These are phyloP conservation scores for Celastrina argiolus DNA, from an alignment of 2,888 invertebrate genomes.

Conservation along the genomic window DNA sequence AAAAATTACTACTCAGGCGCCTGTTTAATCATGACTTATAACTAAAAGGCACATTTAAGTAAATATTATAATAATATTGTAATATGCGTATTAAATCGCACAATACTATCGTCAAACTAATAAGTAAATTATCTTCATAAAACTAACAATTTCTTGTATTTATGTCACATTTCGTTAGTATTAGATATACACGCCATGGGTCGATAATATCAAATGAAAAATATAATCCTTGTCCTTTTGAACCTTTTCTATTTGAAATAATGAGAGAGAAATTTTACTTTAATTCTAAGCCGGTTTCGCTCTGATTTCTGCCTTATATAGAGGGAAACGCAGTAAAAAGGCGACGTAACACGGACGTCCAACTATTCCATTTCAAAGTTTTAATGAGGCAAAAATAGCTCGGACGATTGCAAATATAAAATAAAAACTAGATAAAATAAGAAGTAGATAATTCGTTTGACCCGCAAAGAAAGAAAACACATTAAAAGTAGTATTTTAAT, in stretches of 20 bases:
- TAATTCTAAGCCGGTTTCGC: conserved; percentile 19
- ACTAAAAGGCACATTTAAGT: no score
- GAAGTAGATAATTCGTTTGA: conserved; percentile 16
- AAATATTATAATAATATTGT: no score
- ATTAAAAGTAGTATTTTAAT: background rate
- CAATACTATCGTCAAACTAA: background rate
- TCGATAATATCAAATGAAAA: conserved; percentile 3
- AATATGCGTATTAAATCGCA: no score
- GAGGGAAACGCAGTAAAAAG: conserved; percentile 20
- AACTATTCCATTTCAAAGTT: conserved; percentile 22
- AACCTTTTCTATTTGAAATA: conserved; percentile 14
- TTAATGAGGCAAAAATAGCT: conserved; percentile 21
- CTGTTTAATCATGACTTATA: no score
- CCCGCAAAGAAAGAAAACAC: conserved; percentile 8
- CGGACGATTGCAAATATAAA: conserved; percentile 20
- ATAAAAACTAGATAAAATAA: conserved; percentile 20
- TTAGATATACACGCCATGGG: background rate
- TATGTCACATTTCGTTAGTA: background rate
- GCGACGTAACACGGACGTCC: conserved; percentile 18
- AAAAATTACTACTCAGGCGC: no score
- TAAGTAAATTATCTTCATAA: background rate
- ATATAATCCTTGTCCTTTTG: conserved; percentile 5
- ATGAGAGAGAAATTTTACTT: conserved; percentile 17
- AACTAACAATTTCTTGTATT: background rate
- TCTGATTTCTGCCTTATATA: conserved; percentile 20